Conservation (phyloP, 2,888 invertebrate species). For the Clostera curtula region DNA sequence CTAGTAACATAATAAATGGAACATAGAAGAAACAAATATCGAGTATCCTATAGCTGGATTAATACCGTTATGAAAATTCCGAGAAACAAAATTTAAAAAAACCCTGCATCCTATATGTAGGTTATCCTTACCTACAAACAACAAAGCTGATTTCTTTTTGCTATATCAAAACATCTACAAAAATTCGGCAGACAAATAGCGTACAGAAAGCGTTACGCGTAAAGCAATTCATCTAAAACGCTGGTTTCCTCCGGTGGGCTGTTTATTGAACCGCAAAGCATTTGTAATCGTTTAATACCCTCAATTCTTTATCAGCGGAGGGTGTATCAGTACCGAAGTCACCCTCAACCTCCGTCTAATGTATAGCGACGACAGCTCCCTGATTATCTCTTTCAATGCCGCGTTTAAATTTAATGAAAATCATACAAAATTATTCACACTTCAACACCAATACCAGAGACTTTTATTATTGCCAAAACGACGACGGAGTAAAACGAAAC, state of each 20-base stretch:
- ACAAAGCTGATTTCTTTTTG: too few relatives aligned
- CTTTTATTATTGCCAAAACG: slow-evolving; percentile 28
- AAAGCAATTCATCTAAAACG: slow-evolving; percentile 62
- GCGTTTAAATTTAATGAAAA: slow-evolving; percentile 33
- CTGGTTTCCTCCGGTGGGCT: slow-evolving; percentile 48
- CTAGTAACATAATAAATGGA: too few relatives aligned
- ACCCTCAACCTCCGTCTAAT: slow-evolving; percentile 45
- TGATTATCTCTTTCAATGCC: slow-evolving; percentile 44
- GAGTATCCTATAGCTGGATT: too few relatives aligned
- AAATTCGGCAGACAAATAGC: slow-evolving; percentile 2
- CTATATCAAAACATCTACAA: too few relatives aligned
- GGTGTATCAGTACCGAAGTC: slow-evolving; percentile 46
- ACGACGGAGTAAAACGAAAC: slow-evolving; percentile 46
- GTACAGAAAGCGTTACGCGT: slow-evolving; percentile 18
- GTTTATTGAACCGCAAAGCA: slow-evolving; percentile 74
- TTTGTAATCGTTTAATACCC: slow-evolving; percentile 76
- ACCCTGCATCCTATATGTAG: too few relatives aligned
- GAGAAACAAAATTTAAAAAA: too few relatives aligned
- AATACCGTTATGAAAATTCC: too few relatives aligned
- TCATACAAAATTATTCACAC: slow-evolving; percentile 14
- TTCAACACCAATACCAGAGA: slow-evolving; percentile 25
- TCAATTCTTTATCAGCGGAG: slow-evolving; percentile 71
- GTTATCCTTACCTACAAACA: too few relatives aligned
- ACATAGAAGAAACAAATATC: too few relatives aligned
- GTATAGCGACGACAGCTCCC: slow-evolving; percentile 62